Conservation (phyloP, 2,888 invertebrate species). For the Ethmia dodecea region DNA sequence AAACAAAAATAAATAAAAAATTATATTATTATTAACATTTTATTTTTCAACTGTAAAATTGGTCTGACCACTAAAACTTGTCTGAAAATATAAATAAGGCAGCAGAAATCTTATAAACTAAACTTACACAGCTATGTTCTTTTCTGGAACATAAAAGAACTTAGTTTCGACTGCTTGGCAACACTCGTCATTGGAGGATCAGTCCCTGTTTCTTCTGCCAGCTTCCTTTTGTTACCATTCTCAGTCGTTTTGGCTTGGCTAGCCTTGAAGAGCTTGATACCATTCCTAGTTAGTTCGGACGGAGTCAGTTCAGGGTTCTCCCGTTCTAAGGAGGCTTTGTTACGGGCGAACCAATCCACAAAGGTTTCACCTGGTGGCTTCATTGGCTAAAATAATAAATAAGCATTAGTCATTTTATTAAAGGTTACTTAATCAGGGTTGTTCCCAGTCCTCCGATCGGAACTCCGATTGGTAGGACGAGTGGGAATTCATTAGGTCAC, state of each 20-base stretch:
- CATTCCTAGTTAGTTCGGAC: slow-evolving; percentile 75
- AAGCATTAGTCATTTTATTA: no score
- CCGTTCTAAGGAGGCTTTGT: slow-evolving; percentile 72
- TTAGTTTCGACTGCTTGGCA: slow-evolving; percentile 68
- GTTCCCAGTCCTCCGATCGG: no score
- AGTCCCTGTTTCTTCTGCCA: slow-evolving; percentile 38
- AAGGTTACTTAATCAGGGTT: no score
- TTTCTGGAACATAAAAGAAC: slow-evolving; percentile 66
- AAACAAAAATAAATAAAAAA: slow-evolving; percentile 4
- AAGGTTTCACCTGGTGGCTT: slow-evolving; percentile 71
- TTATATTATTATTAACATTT: no score
- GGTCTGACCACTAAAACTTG: no score
- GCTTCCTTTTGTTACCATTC: slow-evolving; percentile 50
- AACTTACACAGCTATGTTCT: slow-evolving; percentile 26
- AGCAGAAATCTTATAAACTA: no score
- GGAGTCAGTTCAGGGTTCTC: slow-evolving; percentile 74
- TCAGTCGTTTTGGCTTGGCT: slow-evolving; percentile 38
- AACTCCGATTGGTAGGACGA: no score
- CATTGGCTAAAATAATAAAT: slow-evolving; percentile 51
- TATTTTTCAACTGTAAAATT: no score
- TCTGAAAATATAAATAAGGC: no score
- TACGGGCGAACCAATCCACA: slow-evolving; percentile 78
- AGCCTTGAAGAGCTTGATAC: slow-evolving; percentile 70
- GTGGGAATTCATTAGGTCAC: no score
- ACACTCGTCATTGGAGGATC: slow-evolving; percentile 39